Evolutionary conservation across 1,140 invertebrate genomes (phyloP).

Genomic region (silkworm (Bombyx mori)): DNA sequence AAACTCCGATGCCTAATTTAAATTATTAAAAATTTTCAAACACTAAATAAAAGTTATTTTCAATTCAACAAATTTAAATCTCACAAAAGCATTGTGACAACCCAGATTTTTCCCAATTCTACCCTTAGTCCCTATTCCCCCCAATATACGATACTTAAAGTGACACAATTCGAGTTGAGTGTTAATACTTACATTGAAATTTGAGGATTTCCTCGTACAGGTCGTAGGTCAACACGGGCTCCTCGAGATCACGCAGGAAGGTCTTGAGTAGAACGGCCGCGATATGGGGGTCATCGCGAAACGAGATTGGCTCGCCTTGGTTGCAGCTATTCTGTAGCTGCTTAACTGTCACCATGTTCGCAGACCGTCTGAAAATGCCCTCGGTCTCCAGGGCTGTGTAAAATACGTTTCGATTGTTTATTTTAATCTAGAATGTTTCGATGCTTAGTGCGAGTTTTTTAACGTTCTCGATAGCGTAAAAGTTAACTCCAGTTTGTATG

Average conservation of each 20-base stretch:
- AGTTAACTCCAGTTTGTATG: no score
- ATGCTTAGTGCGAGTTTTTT: no score
- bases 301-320: conserved; percentile 84
- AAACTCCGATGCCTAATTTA: no score
- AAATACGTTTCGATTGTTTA: conserved; percentile 11
- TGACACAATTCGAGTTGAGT: background rate
- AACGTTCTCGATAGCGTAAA: no score
- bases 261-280: conserved; percentile 96
- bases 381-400: conserved; percentile 91
- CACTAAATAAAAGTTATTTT: no score
- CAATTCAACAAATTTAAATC: no score
- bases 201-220: conserved; percentile 94
- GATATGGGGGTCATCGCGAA: conserved; percentile 88
- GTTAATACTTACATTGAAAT: conserved; percentile 83
- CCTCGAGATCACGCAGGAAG: conserved; percentile 93
- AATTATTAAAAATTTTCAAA: no score
- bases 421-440: no score
- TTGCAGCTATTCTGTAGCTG: conserved; percentile 90
- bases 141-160: no score
- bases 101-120: no score
- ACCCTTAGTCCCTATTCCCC: no score
- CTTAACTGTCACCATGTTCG: conserved; percentile 86
- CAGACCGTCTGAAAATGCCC: conserved; percentile 94
- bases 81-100: no score
- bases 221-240: conserved; percentile 95